Conservation (phyloP, 1,140 invertebrate species). For the Adoxophyes honmai region DNA sequence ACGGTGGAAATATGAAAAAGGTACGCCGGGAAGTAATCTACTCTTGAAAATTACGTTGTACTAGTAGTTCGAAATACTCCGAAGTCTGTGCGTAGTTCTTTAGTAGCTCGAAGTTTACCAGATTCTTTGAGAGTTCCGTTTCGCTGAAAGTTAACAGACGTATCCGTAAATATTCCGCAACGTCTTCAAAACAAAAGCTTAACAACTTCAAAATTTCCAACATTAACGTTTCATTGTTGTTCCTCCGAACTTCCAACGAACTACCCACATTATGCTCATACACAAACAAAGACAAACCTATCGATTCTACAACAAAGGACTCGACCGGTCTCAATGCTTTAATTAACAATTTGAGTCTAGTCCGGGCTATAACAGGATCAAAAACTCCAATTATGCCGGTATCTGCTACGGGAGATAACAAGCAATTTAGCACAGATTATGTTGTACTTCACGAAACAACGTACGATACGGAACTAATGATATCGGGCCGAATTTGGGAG, state of each 20-base stretch:
- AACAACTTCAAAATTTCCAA: too few relatives aligned
- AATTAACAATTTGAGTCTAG: slow-evolving; percentile 17
- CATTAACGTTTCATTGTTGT: slow-evolving; percentile 6
- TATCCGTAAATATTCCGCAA: neutral
- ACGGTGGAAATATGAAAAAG: neutral
- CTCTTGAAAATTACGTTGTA: too few relatives aligned
- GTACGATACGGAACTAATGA: slow-evolving; percentile 5
- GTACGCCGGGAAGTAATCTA: too few relatives aligned
- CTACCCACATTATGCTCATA: slow-evolving; percentile 3
- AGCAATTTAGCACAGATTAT: slow-evolving; percentile 18
- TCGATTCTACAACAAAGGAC: slow-evolving; percentile 11
- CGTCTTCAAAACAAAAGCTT: neutral
- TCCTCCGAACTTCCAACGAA: neutral
- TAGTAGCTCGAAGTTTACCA: too few relatives aligned
- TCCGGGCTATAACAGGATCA: slow-evolving; percentile 17
- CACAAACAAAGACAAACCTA: neutral
- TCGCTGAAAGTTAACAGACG: neutral
- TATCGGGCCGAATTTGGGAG: slow-evolving; percentile 3
- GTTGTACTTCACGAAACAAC: slow-evolving; percentile 11
- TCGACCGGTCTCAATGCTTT: slow-evolving; percentile 2
- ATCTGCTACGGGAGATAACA: slow-evolving; percentile 14
- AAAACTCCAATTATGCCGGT: slow-evolving; percentile 19
- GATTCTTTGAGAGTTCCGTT: neutral
- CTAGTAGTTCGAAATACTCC: too few relatives aligned
- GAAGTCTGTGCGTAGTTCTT: too few relatives aligned